Conservation (phyloP, 2,797 vertebrate species). For the Varecia variegata region DNA sequence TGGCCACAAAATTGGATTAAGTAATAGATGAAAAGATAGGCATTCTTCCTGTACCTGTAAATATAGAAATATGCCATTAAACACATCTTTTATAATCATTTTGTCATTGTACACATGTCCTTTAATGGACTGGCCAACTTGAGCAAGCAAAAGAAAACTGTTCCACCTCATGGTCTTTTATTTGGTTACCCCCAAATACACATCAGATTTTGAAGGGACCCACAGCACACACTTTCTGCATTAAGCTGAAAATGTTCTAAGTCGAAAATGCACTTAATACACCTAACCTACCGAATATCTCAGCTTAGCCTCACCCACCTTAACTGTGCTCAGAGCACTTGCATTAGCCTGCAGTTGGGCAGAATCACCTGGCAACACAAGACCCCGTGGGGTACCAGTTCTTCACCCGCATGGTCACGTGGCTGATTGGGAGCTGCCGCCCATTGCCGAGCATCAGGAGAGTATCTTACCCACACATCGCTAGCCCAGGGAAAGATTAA, state of each 20-base stretch:
- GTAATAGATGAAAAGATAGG: conserved; percentile 93
- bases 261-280: neutral
- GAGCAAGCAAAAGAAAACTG: neutral
- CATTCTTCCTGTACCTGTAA: conserved; percentile 87
- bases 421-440: neutral
- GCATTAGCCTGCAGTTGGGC: neutral
- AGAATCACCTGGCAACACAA: neutral
- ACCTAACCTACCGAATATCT: neutral
- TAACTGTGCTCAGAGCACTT: neutral
- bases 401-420: neutral
- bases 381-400: neutral
- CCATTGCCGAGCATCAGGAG: neutral
- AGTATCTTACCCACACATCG: neutral
- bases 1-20: conserved; percentile 96
- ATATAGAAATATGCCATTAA: conserved; percentile 63
- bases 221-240: neutral
- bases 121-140: neutral
- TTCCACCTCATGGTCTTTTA: neutral
- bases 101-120: neutral
- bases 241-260: neutral
- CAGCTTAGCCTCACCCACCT: neutral
- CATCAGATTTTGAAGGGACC: neutral
- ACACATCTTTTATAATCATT: neutral
- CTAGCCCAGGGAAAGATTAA: neutral
- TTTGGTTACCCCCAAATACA: neutral